Percentiles rank a stretch among this genome's conserved stretches.
Conservation (phyloP, 2,113 vertebrate species). For the Bungarus multicinctus region DNA sequence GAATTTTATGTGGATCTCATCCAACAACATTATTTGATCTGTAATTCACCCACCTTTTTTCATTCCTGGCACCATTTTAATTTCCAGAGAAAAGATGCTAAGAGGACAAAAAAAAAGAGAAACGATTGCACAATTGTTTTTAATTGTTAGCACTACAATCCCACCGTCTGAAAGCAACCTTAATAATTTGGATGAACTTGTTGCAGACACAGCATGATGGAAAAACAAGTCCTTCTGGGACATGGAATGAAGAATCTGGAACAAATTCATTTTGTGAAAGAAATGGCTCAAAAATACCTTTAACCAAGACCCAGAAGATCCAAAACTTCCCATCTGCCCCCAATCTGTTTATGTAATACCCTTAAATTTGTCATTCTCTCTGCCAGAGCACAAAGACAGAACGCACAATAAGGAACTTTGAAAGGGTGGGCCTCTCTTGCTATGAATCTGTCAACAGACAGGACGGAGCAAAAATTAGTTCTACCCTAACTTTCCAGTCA, state of each 20-base stretch:
- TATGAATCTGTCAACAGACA: background rate
- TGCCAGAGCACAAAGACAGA: background rate
- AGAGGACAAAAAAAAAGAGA: background rate
- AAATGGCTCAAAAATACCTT: background rate
- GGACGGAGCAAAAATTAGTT: background rate
- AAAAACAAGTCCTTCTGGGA: background rate
- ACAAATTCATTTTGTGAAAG: background rate
- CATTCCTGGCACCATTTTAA: background rate
- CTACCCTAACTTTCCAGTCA: too few species aligned
- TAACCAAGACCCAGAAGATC: background rate
- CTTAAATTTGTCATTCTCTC: background rate
- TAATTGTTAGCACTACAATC: background rate
- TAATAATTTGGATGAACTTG: background rate
- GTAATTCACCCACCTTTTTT: background rate
- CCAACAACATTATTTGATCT: background rate
- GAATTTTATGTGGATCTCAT: background rate
- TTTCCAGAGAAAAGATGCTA: background rate
- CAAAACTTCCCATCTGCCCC: background rate
- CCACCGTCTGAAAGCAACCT: background rate
- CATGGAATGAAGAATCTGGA: background rate
- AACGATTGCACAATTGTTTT: background rate
- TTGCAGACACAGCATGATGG: background rate
- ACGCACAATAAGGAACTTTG: background rate
- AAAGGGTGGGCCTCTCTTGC: background rate
- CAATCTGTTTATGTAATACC: background rate